Evolutionary conservation across 2,797 vertebrate genomes (phyloP).

Genomic region (Apodemus agrarius): DNA sequence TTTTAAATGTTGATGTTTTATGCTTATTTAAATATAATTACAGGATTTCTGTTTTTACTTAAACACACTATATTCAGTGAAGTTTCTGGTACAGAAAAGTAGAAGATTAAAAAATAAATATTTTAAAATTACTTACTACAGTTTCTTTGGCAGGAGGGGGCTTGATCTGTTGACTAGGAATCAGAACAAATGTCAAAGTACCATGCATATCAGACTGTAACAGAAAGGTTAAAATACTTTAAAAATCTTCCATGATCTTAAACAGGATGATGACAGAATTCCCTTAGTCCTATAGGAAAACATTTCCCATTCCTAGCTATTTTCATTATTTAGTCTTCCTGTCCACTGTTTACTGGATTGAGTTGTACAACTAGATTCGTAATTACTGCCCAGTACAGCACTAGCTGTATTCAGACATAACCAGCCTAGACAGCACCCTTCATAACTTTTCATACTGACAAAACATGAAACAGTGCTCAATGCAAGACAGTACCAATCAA

Average conservation of each 20-base stretch:
- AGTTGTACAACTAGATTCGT: neutral
- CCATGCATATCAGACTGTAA: slow-evolving; percentile 98
- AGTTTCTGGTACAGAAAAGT: slow-evolving; percentile 23
- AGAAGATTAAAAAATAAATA: slow-evolving; percentile 59
- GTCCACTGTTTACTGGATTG: neutral
- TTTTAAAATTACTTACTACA: slow-evolving; percentile 92
- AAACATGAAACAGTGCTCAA: neutral
- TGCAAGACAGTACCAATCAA: neutral
- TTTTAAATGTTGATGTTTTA: slow-evolving; percentile 26
- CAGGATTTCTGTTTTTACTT: slow-evolving; percentile 48
- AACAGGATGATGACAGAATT: slow-evolving; percentile 35
- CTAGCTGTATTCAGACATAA: neutral
- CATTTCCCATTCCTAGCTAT: slow-evolving; percentile 14
- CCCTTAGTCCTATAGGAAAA: neutral
- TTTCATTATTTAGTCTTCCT: neutral
- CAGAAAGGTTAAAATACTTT: slow-evolving; percentile 63
- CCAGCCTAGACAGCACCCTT: neutral
- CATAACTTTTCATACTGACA: neutral
- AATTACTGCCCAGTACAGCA: slow-evolving; percentile 6
- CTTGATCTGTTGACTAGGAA: slow-evolving; percentile 94
- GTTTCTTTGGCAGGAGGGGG: slow-evolving; percentile 94
- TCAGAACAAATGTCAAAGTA: slow-evolving; percentile 96
- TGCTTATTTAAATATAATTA: slow-evolving; percentile 49
- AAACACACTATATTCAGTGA: slow-evolving; percentile 22
- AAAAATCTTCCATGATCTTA: slow-evolving; percentile 40